Conservation (phyloP, 2,113 vertebrate species). For the Raphicerus campestris region DNA sequence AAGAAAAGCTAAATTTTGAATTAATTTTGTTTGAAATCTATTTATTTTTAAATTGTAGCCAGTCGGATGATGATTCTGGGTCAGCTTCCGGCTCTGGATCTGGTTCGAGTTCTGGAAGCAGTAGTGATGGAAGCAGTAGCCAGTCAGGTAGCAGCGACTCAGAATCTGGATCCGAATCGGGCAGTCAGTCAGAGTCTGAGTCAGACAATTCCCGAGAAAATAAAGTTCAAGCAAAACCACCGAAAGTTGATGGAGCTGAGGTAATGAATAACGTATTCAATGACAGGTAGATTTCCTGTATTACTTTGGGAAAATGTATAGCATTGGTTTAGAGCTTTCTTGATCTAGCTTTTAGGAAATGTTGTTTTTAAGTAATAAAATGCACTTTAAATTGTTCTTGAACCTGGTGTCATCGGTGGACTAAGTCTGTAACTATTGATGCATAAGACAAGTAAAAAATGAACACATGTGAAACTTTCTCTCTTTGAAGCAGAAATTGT, state of each 20-base stretch:
- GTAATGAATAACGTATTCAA: conserved; percentile 76
- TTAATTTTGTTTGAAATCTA: conserved; percentile 48
- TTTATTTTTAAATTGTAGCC: conserved; percentile 81
- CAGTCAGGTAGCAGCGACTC: conserved; percentile 96
- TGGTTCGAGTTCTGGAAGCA: conserved; percentile 93
- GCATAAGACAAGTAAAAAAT: neutral
- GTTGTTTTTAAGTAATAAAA: neutral
- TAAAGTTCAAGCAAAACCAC: conserved; percentile 87
- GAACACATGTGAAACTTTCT: neutral
- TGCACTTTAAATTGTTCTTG: neutral
- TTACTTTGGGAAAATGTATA: neutral
- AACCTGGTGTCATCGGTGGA: neutral
- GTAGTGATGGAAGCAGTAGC: conserved; percentile 95
- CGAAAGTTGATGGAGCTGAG: conserved; percentile 93
- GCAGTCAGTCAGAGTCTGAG: conserved; percentile 95
- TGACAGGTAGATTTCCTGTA: neutral
- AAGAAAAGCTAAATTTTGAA: conserved; percentile 34
- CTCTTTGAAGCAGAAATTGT: neutral
- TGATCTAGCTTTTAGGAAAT: neutral
- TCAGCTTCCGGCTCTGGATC: conserved; percentile 89
- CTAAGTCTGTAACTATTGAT: neutral
- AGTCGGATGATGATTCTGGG: conserved; percentile 92
- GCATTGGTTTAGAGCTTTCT: neutral
- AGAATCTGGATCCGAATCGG: conserved; percentile 95
- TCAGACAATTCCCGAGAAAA: conserved; percentile 90